These are phyloP conservation scores for Apotomis turbidana DNA, from an alignment of 2,888 invertebrate genomes.

Conservation along the genomic window DNA sequence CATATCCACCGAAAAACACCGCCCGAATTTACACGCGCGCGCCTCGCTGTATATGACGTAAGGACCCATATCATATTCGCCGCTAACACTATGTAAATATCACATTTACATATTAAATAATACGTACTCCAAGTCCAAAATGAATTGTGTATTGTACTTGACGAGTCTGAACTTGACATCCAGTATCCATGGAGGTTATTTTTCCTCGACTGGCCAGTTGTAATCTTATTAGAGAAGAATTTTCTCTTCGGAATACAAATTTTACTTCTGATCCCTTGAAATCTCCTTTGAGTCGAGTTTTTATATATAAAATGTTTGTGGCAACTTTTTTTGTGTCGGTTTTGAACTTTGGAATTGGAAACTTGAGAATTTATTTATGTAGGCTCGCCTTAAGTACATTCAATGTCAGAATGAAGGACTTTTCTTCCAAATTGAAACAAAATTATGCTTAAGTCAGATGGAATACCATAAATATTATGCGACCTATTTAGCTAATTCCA, in stretches of 20 bases:
- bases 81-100: constrained; percentile 27
- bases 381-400: neutral
- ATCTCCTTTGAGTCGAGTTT: neutral
- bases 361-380: neutral
- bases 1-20: no score
- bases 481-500: no score
- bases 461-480: no score
- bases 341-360: neutral
- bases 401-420: neutral
- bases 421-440: no score
- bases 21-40: no score
- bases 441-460: no score
- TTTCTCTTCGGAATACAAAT: constrained; percentile 15
- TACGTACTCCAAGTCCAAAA: neutral
- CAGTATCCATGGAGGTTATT: neutral
- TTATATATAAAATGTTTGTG: neutral
- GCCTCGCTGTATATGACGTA: neutral
- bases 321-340: neutral
- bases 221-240: neutral
- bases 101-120: constrained; percentile 21
- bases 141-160: constrained; percentile 6
- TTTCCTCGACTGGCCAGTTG: constrained; percentile 1
- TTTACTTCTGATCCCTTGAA: neutral
- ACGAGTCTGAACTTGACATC: constrained; percentile 14
- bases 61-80: constrained; percentile 14